Evolutionary conservation across 1,140 invertebrate species (phyloP).

Genomic region (Probaryconus sp.): DNA sequence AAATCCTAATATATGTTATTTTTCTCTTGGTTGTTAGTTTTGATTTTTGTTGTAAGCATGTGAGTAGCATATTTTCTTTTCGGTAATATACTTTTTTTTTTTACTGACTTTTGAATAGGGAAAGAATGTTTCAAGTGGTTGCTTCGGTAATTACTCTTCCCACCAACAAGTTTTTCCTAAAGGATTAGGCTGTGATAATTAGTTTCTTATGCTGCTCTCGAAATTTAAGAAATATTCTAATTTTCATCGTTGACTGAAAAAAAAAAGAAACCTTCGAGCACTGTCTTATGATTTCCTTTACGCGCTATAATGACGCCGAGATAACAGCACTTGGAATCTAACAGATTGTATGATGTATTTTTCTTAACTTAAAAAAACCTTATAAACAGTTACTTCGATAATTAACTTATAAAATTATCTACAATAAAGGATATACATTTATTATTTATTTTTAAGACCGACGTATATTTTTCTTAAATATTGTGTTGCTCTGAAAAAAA

Average conservation of each 20-base stretch:
- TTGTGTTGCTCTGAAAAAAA: too few relatives aligned
- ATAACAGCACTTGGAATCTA: constrained; percentile 14
- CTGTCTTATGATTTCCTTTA: constrained; percentile 12
- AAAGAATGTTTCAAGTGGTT: constrained; percentile 1
- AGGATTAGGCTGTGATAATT: constrained; percentile 28
- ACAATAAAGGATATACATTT: too few relatives aligned
- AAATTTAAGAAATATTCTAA: neutral
- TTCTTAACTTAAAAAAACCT: neutral
- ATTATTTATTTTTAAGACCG: too few relatives aligned
- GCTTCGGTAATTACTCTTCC: constrained; percentile 7
- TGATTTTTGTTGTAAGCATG: too few relatives aligned
- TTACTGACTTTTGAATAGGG: too few relatives aligned
- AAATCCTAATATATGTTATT: too few relatives aligned
- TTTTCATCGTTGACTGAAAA: neutral
- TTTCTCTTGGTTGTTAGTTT: too few relatives aligned
- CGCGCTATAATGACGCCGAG: constrained; percentile 5
- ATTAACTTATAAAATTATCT: too few relatives aligned
- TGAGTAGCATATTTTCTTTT: too few relatives aligned
- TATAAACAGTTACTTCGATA: too few relatives aligned
- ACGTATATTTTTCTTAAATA: too few relatives aligned
- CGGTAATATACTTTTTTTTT: neutral
- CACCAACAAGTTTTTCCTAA: constrained; percentile 3
- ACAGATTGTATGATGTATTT: constrained; percentile 4
- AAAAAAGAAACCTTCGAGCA: neutral
- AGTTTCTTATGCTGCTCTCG: constrained; percentile 2